phyloP scores from a whole-genome alignment of 2,113 vertebrate genomes.

The Polyodon spathula region DNA sequence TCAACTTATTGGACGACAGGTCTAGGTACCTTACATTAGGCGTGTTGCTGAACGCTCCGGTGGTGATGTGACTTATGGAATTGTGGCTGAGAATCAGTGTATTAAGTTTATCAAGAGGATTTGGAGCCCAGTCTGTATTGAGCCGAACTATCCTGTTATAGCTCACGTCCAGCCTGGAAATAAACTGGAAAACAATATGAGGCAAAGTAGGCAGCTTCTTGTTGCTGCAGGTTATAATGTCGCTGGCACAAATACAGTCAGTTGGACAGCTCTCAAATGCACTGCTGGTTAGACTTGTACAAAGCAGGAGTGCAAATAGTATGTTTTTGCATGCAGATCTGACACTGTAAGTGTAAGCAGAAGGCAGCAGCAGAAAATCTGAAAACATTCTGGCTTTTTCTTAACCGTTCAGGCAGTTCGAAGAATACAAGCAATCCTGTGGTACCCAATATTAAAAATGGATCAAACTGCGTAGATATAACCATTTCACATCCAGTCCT shows the following conservation, averaged over 20 bases:
- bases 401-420: slow-evolving; percentile 29
- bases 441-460: slow-evolving; percentile 33
- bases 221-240: slow-evolving; percentile 68
- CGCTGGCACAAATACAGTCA: slow-evolving; percentile 70
- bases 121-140: slow-evolving; percentile 53
- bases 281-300: slow-evolving; percentile 29
- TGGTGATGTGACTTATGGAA: slow-evolving; percentile 48
- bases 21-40: slow-evolving; percentile 62
- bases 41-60: slow-evolving; percentile 50
- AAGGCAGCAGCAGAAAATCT: slow-evolving; percentile 19
- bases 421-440: slow-evolving; percentile 21
- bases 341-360: slow-evolving; percentile 22
- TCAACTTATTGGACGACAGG: slow-evolving; percentile 69
- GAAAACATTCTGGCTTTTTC: slow-evolving; percentile 45
- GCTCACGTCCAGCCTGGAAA: slow-evolving; percentile 68
- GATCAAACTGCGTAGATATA: slow-evolving; percentile 30
- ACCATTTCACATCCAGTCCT: slow-evolving; percentile 20
- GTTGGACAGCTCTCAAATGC: slow-evolving; percentile 55
- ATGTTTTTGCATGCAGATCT: slow-evolving; percentile 37
- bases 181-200: slow-evolving; percentile 52
- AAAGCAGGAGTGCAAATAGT: slow-evolving; percentile 43
- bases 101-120: slow-evolving; percentile 49
- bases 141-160: slow-evolving; percentile 60
- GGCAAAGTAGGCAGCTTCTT: slow-evolving; percentile 60
- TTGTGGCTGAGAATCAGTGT: slow-evolving; percentile 64